A percentile compares a stretch with the other conserved stretches of the same genome.
Conservation (phyloP, 2,888 invertebrate species). For the Mesorhabditis sp. region DNA sequence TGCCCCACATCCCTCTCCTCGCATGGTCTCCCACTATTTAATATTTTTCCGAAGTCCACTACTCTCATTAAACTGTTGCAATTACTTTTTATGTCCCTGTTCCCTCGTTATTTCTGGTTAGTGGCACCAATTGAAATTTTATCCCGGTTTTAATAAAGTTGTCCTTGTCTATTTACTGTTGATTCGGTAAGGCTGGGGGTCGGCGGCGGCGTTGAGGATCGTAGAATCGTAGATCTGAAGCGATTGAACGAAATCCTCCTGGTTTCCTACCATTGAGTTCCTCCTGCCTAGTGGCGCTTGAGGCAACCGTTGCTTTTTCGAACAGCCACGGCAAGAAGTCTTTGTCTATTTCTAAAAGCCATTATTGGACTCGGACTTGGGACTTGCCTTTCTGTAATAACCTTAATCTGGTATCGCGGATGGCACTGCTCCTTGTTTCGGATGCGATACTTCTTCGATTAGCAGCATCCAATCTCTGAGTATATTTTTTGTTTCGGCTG, state of each 20-base stretch:
- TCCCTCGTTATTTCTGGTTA: not conserved
- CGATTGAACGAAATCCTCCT: not conserved
- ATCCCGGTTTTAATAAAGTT: not conserved
- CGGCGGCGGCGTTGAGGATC: no score
- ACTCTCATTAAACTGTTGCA: no score
- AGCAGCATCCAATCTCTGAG: not conserved
- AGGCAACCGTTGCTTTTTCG: not conserved
- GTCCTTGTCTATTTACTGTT: not conserved
- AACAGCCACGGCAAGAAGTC: conserved; percentile 3
- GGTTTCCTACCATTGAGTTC: no score
- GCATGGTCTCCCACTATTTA: not conserved
- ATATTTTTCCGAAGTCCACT: no score
- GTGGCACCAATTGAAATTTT: not conserved
- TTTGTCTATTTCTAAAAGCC: not conserved
- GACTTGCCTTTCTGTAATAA: not conserved
- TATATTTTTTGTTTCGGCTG: not conserved
- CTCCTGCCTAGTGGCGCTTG: no score
- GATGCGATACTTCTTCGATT: not conserved
- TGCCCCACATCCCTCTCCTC: not conserved
- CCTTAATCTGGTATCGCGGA: not conserved
- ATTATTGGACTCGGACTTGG: not conserved
- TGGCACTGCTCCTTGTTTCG: not conserved
- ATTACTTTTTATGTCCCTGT: no score
- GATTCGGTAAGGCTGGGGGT: no score
- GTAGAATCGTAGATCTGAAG: no score